phyloP scores from a whole-genome alignment of 2,113 vertebrate genomes.

The Madoqua kirkii region DNA sequence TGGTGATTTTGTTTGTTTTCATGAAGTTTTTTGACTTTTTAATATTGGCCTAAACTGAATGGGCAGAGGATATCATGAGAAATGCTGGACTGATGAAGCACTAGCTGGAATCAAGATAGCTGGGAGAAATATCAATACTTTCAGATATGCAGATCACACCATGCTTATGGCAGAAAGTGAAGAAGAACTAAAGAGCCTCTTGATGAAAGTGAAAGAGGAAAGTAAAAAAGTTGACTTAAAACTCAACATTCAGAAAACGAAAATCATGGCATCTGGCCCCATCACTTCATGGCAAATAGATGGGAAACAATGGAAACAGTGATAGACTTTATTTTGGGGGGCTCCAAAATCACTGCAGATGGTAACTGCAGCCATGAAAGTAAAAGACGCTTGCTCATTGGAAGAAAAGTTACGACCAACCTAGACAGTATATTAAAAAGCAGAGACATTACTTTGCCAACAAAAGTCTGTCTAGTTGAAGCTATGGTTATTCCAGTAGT shows the following conservation, averaged over 20 bases:
- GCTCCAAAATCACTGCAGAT: neutral
- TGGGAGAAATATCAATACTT: neutral
- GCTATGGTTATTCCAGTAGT: neutral
- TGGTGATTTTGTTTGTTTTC: neutral
- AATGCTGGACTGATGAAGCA: neutral
- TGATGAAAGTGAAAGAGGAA: neutral
- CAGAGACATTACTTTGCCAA: neutral
- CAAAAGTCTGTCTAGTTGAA: neutral
- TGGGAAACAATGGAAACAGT: neutral
- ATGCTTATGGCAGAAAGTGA: neutral
- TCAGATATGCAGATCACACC: neutral
- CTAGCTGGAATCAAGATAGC: neutral
- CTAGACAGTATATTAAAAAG: neutral
- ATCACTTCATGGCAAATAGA: neutral
- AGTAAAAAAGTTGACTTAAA: neutral
- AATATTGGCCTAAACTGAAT: neutral
- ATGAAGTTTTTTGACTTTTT: neutral
- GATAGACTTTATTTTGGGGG: neutral
- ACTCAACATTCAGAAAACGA: neutral
- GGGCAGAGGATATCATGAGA: neutral
- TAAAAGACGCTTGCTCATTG: neutral
- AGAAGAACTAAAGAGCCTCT: neutral
- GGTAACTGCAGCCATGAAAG: neutral
- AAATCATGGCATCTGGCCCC: neutral
- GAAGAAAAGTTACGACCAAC: neutral